Evolutionary conservation across 1,140 invertebrate genomes (phyloP), one percentile per base, ranked within the genome.

Genomic region (Elysia chlorotica): DNA sequence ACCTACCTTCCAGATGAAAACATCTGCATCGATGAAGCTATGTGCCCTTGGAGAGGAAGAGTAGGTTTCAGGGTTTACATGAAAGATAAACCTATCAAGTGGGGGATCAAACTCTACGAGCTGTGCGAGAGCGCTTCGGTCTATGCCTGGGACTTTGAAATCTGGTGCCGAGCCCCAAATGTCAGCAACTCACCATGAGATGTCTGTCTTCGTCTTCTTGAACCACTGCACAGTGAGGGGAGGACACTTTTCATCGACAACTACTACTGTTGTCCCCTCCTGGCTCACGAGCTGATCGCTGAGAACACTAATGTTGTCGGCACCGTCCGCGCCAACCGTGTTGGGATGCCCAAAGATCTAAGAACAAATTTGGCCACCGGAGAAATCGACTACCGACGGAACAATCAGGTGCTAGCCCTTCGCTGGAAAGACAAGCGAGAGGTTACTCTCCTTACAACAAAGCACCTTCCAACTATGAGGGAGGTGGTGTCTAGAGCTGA

Each of bases 1-100:
- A 31, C 38, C 2, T 59, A 70, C 54, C 35, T 10, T 0, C 68
- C 30, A 5, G 21, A 28, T n/a, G 25, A 74, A 59, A 21, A 79
- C 2, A 14, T 80, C 21, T 76, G 74, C 19, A 17, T 82, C n/a
- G 81, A 81, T 65, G 78, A 82, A 57, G 73, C 67, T 14, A 81
- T 82, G 75, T 70, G 81, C 31, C 73, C 73, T n/a, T 48, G n/a
- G 41, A 48, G 41, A 48, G 41, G 41, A 0, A 33, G 74, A 1
- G 31, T 74, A 0, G 14, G n/a, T 2, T 72, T 79, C 33, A 66
- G 71, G n/a, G 73, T 79, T 30, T 80, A 79, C 70, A 76, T 73
- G 36, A 67, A 69, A 31, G 65, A 79, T n/a, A 82, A 82, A 38
- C 79, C 81, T 57, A 54, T 74, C 1, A 79, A 79, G 67, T 80